A percentile compares a stretch with the other conserved stretches of the same genome.
Conservation (phyloP, 2,888 invertebrate genomes). For the Tillus elongatus region DNA sequence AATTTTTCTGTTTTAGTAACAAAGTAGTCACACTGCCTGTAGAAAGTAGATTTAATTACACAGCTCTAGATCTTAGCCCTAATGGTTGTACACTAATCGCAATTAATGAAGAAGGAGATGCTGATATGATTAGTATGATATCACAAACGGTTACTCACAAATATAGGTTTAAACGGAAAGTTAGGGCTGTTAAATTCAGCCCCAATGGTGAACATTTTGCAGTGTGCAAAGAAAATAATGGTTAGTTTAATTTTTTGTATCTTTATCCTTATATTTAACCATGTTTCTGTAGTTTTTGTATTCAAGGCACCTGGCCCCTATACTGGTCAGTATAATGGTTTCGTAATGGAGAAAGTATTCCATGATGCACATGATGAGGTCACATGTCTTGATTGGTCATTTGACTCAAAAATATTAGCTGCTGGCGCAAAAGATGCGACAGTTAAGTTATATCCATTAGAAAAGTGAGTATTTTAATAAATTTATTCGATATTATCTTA, state of each 20-base stretch:
- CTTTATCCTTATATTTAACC: background rate
- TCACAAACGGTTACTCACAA: slow-evolving; percentile 75
- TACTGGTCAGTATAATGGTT: slow-evolving; percentile 78
- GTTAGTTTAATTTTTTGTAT: slow-evolving; percentile 37
- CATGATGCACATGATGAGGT: slow-evolving; percentile 76
- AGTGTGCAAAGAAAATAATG: slow-evolving; percentile 75
- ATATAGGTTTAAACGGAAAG: slow-evolving; percentile 70
- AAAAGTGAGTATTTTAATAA: slow-evolving; percentile 52
- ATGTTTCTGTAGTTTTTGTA: slow-evolving; percentile 47
- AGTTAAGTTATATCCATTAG: slow-evolving; percentile 72
- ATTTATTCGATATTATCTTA: no score
- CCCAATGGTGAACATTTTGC: slow-evolving; percentile 92
- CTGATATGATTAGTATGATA: slow-evolving; percentile 75
- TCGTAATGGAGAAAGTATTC: slow-evolving; percentile 74
- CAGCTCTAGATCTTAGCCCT: slow-evolving; percentile 75
- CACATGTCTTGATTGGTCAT: slow-evolving; percentile 85
- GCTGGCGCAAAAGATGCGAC: slow-evolving; percentile 85
- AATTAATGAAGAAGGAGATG: slow-evolving; percentile 82
- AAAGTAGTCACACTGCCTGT: slow-evolving; percentile 80
- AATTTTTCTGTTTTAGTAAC: slow-evolving; percentile 74
- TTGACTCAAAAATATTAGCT: slow-evolving; percentile 81
- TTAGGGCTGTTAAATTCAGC: slow-evolving; percentile 77
- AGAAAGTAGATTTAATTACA: slow-evolving; percentile 80
- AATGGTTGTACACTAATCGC: slow-evolving; percentile 79
- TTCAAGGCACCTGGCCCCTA: slow-evolving; percentile 72